phyloP scores from a whole-genome alignment of 2,113 vertebrate species.

The Anthoscopus minutus region DNA sequence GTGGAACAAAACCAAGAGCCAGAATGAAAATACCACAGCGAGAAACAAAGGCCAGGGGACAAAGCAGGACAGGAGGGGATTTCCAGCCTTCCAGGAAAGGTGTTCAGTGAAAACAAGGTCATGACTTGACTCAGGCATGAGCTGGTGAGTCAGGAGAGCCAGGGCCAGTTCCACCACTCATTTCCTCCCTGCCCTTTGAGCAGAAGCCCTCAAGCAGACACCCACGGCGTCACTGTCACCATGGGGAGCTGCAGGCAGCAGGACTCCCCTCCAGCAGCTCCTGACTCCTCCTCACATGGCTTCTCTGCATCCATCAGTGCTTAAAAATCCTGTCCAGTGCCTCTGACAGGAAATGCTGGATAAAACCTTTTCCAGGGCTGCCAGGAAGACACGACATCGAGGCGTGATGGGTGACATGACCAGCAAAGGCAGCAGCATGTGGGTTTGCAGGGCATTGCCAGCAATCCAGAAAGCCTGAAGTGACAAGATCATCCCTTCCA shows the following conservation, averaged over 20 bases:
- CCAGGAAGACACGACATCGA: background rate
- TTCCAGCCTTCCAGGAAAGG: constrained; percentile 32
- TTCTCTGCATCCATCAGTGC: background rate
- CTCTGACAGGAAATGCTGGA: background rate
- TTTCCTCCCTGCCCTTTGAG: background rate
- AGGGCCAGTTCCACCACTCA: background rate
- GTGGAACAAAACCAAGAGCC: background rate
- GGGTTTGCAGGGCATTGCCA: background rate
- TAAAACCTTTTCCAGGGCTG: background rate
- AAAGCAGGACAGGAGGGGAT: background rate
- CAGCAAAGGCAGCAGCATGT: background rate
- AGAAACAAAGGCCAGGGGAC: background rate
- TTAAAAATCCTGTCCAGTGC: background rate
- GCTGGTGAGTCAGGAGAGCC: background rate
- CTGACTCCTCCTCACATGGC: background rate
- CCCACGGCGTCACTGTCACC: background rate
- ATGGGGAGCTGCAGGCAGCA: background rate
- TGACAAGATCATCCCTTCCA: background rate
- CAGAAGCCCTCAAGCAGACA: background rate
- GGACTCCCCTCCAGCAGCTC: background rate
- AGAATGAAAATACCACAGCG: background rate
- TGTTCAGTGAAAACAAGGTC: background rate
- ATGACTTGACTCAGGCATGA: background rate
- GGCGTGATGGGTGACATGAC: background rate
- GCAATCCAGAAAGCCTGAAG: background rate